Base-by-base conservation (phyloP, 2,888 invertebrate species). In the Amiota communis region DNA sequence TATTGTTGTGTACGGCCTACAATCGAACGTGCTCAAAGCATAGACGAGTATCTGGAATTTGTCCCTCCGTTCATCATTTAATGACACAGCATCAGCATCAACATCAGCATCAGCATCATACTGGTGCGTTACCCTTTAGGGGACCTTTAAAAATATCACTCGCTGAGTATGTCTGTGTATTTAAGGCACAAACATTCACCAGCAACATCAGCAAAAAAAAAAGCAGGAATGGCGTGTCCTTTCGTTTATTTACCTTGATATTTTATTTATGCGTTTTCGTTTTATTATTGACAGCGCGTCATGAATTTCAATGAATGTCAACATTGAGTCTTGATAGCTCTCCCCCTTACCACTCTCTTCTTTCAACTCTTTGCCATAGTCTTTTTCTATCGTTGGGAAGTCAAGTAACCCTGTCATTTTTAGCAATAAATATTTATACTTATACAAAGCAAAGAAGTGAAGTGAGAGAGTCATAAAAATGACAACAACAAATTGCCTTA, bases 301-400 rank as follows among this genome's bases (percentile, higher is more conserved):
- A 83, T 86, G 83, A 83, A 83, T 83, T 83, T 84, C 83, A 83
- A 83, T 83, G 86, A 83, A 79, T 83, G 86, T 84, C 83, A 83
- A 78, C 77, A 75, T 72, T 76, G 59, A 59, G 23, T 23, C 23
- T 23, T 23, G 1, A 3, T 2, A 23, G 23, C 20, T 20, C 59
- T n/a, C 17, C 10, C 59, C 12, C 59, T 20, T 3, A 1, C 3
- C 36, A 23, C 3, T 36, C 36, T 36, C 36, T 6, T 1, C 36
- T 6, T 36, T 2, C 36, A 2, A 36, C 36, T 23, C 23, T 23
- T 23, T 3, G 3, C 4, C 36, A 36, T 6, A 36, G 36, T 36
- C 36, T 36, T 36, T 23, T 23, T 23, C 4, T 6, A 36, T 36
- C 3, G 1, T 23, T 3, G 1, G 23, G 1, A 23, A 23, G 36